These are phyloP conservation scores for Theocolax elegans DNA, from an alignment of 1,140 invertebrate genomes.

Conservation along the genomic window DNA sequence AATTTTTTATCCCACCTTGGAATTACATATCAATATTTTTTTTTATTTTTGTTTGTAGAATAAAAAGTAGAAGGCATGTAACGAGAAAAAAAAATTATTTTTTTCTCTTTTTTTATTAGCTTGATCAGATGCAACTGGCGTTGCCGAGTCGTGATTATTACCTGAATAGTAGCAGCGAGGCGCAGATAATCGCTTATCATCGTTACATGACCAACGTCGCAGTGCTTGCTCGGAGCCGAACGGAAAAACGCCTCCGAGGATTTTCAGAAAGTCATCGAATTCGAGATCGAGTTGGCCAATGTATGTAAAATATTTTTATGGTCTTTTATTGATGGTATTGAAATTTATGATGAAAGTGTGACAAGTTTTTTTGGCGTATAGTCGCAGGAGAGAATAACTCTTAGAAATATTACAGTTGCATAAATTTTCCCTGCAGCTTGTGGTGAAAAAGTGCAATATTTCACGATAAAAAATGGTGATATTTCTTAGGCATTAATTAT, in stretches of 20 bases:
- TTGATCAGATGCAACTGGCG: constrained; percentile 84
- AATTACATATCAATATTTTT: neutral
- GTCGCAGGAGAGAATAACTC: too few species aligned
- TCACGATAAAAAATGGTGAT: too few species aligned
- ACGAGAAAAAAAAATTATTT: neutral
- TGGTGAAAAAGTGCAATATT: too few species aligned
- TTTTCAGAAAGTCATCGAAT: constrained; percentile 76
- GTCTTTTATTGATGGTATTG: neutral
- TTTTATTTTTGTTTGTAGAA: neutral
- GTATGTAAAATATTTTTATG: constrained; percentile 65
- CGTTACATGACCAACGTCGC: constrained; percentile 84
- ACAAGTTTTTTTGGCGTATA: too few species aligned
- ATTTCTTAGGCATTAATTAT: too few species aligned
- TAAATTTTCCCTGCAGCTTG: too few species aligned
- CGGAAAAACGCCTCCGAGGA: constrained; percentile 72
- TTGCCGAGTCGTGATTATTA: constrained; percentile 87
- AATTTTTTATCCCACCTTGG: neutral
- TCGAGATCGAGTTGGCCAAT: constrained; percentile 84
- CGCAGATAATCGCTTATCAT: constrained; percentile 78
- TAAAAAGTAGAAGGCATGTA: too few species aligned
- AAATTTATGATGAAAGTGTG: too few species aligned
- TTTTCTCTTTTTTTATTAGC: constrained; percentile 67
- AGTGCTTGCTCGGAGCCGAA: constrained; percentile 78
- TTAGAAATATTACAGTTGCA: too few species aligned
- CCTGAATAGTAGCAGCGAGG: constrained; percentile 75